Base-by-base conservation (phyloP, 2,113 vertebrate species). In the Gorsachius goisagi region DNA sequence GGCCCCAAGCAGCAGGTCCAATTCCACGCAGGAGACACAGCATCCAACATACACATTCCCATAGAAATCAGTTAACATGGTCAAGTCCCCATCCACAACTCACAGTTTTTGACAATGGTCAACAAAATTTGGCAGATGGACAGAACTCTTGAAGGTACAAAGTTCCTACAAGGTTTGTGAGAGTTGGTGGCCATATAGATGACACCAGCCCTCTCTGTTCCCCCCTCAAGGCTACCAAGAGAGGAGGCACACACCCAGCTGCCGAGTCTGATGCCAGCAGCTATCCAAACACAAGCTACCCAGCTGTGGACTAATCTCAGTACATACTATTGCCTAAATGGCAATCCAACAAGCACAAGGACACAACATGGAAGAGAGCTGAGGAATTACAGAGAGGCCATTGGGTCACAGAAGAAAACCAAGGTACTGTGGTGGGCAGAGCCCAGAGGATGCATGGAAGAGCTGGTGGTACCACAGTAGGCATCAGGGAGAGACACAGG, bases 361-460 rank as follows among this genome's bases (percentile, higher is more conserved):
- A 47, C 21, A 23, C 13, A 18, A 52, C 20, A 6, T 1, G 11
- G 35, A 64, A 80, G 50, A 80, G 35, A 89, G 33, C 16, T 49
- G 15, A 17, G 23, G 27, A 73, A 39, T 64, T 59, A 37, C 21
- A 66, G 41, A 37, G 41, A 82, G 12, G 35, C 47, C 66, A 30
- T 33, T 60, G 17, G 35, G 45, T 73, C 10, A 26, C 47, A 67
- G 24, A 64, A 60, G 53, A 63, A 93, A 60, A 20, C 15, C 2
- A 0, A 84, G 28, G 5, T 52, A 8, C 32, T 55, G 44, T 41
- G 8, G 11, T 0, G 0, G 2, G 28, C 56, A 75, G 37, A 79
- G n/a, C 12, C 20, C 67, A 59, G 33, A 47, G n/a, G 22, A 35
- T 33, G 23, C 3, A 2, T 3, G 4, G 37, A 35, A 4, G 23